Evolutionary conservation across 2,113 vertebrate species (phyloP).

Genomic region (Tyto alba): DNA sequence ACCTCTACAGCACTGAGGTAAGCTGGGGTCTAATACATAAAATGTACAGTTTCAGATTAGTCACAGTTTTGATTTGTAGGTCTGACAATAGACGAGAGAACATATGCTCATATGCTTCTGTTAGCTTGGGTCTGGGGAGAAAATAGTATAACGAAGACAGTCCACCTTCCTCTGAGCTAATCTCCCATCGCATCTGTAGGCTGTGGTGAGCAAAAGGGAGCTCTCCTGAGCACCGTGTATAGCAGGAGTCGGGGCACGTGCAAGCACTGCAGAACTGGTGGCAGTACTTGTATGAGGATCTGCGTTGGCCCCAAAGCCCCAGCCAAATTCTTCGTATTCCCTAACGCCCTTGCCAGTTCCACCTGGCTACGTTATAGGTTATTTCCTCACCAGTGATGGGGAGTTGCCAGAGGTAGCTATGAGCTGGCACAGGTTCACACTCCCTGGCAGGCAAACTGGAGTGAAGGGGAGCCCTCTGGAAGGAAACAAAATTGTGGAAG

Average conservation of each 20-base stretch:
- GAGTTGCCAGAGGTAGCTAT: background rate
- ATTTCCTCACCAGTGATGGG: background rate
- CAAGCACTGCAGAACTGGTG: background rate
- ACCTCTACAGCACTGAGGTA: background rate
- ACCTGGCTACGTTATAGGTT: background rate
- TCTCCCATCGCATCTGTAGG: background rate
- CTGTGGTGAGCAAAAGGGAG: background rate
- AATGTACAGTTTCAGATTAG: conserved; percentile 11
- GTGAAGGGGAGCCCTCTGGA: background rate
- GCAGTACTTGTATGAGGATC: background rate
- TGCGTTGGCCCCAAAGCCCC: background rate
- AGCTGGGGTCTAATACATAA: background rate
- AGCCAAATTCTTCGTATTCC: background rate
- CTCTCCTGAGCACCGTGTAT: background rate
- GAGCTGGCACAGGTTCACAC: background rate
- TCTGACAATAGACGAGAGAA: conserved; percentile 28
- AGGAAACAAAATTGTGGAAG: background rate
- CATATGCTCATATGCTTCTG: background rate
- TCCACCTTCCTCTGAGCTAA: background rate
- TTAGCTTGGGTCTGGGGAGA: background rate
- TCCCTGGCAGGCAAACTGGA: background rate
- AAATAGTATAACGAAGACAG: background rate
- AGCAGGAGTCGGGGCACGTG: background rate
- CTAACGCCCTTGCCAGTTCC: background rate
- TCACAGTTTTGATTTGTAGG: conserved; percentile 12